phyloP scores from a whole-genome alignment of 2,113 vertebrate genomes.

The Willisornis vidua region DNA sequence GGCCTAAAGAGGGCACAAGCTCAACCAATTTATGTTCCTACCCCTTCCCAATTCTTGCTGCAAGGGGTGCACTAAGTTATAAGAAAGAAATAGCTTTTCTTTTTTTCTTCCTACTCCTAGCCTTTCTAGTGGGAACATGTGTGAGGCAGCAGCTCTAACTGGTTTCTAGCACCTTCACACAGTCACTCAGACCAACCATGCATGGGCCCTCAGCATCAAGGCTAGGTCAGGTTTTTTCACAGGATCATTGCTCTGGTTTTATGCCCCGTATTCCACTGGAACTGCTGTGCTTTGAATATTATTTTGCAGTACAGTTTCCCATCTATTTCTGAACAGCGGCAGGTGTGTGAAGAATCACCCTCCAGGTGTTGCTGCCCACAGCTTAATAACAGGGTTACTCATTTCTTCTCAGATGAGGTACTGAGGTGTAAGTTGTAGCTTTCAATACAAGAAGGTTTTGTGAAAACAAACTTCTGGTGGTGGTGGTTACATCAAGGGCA shows the following conservation, averaged over 20 bases:
- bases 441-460: not conserved
- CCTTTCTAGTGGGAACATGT: not conserved
- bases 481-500: slow-evolving; percentile 33
- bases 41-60: not conserved
- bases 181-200: too few relatives aligned
- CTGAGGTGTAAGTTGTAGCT: slow-evolving; percentile 27
- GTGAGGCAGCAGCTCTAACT: not conserved
- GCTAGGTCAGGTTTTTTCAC: not conserved
- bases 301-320: not conserved
- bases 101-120: not conserved
- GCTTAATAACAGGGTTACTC: slow-evolving; percentile 21
- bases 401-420: slow-evolving; percentile 15
- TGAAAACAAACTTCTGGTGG: slow-evolving; percentile 40
- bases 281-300: not conserved
- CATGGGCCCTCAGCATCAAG: not conserved
- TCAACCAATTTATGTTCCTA: not conserved
- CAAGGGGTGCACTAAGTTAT: not conserved
- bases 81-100: not conserved
- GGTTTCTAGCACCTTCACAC: not conserved
- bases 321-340: not conserved
- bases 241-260: not conserved
- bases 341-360: slow-evolving; percentile 21
- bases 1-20: not conserved
- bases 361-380: slow-evolving; percentile 41
- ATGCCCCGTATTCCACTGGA: not conserved